phyloP scores from a whole-genome alignment of 1,140 invertebrate genomes.

The Dreissena polymorpha region DNA sequence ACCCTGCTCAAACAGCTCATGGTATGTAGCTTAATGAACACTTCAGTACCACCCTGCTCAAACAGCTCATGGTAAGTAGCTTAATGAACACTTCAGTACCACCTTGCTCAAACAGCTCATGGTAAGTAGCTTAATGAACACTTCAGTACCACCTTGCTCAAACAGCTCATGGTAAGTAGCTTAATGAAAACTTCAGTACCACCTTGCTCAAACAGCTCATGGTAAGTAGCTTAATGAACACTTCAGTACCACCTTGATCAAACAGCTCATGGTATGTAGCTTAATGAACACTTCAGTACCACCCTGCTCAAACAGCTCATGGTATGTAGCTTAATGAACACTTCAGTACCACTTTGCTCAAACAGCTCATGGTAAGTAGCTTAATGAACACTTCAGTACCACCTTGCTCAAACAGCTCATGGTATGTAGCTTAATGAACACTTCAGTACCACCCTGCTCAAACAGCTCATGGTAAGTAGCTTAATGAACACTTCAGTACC shows the following conservation, averaged over 20 bases:
- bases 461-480: constrained; percentile 79
- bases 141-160: constrained; percentile 77
- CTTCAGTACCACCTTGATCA: constrained; percentile 77
- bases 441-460: constrained; percentile 77
- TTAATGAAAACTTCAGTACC: constrained; percentile 77
- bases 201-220: constrained; percentile 78
- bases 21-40: constrained; percentile 78
- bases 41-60: constrained; percentile 77
- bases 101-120: constrained; percentile 78
- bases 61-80: constrained; percentile 79
- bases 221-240: constrained; percentile 78
- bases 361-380: constrained; percentile 79
- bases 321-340: constrained; percentile 78
- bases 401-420: constrained; percentile 78
- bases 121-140: constrained; percentile 78
- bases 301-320: constrained; percentile 78
- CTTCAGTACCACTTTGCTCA: constrained; percentile 77
- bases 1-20: constrained; percentile 78
- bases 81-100: constrained; percentile 77
- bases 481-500: constrained; percentile 77
- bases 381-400: constrained; percentile 77
- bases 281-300: constrained; percentile 77
- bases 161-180: constrained; percentile 79
- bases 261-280: constrained; percentile 79
- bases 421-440: constrained; percentile 78